Evolutionary conservation across 1,140 invertebrate species (phyloP).

Genomic region (Aphaenogaster floridana): DNA sequence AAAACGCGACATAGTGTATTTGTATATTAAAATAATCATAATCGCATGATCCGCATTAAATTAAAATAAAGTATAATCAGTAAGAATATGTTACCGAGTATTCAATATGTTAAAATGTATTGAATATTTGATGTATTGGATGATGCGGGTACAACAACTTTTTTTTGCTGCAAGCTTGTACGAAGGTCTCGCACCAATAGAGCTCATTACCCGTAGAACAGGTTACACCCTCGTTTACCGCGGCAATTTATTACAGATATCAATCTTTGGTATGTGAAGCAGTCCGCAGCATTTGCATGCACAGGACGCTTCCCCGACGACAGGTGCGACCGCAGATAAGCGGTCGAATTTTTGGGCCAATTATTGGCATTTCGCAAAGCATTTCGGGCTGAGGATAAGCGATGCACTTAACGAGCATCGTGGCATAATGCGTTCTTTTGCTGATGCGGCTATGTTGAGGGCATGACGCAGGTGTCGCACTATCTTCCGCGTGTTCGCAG

Average conservation of each 20-base stretch:
- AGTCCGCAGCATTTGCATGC: constrained; percentile 79
- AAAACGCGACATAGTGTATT: background rate
- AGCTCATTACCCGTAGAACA: constrained; percentile 60
- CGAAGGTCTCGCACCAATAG: constrained; percentile 44
- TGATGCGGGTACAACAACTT: background rate
- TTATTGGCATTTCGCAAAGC: constrained; percentile 82
- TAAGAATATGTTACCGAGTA: background rate
- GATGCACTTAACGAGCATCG: constrained; percentile 72
- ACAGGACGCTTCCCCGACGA: constrained; percentile 70
- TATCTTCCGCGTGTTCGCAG: constrained; percentile 35
- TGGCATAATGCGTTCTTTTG: constrained; percentile 71
- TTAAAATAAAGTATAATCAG: background rate
- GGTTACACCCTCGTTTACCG: constrained; percentile 75
- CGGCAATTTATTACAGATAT: constrained; percentile 77
- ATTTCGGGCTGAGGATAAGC: constrained; percentile 71
- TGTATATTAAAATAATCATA: background rate
- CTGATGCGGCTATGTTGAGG: constrained; percentile 41
- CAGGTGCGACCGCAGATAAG: constrained; percentile 82
- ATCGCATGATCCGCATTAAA: background rate
- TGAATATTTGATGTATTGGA: background rate
- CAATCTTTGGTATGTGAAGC: constrained; percentile 75
- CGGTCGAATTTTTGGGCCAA: constrained; percentile 81
- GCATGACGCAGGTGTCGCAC: constrained; percentile 64
- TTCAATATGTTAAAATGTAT: background rate
- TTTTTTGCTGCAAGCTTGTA: constrained; percentile 17